Base-by-base conservation (phyloP, 2,888 invertebrate genomes). In the Alcis repandata region DNA sequence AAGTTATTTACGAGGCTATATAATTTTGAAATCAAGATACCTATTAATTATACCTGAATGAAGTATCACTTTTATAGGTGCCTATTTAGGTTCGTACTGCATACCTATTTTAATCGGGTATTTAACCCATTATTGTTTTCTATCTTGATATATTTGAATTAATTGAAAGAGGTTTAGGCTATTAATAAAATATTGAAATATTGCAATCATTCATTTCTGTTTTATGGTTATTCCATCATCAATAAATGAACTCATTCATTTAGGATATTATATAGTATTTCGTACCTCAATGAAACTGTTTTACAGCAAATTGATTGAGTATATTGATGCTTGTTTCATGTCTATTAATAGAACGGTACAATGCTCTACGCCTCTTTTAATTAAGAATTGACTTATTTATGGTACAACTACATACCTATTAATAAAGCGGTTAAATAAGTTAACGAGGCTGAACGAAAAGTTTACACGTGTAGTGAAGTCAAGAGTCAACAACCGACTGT, bases 301-400 rank as follows among this genome's bases (percentile, higher is more conserved):
- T 54, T 48, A 56, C 51, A 19, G 32, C 46, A 46, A 60, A 60
- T 60, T 60, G 60, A 60, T 60, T 57, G 43, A 59, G 33, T 59
- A 45, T 60, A 57, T 65, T 60, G 60, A 61, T 57, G 57, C 46
- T 66, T 57, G 65, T 56, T 60, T 58, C 57, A 51, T 54, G 32
- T 59, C 63, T 64, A 67, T 51, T 60, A 65, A 67, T 71, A 68
- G 65, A 67, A 54, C 51, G 41, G 59, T 63, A 63, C 48, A 64
- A 68, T 57, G 49, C 59, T 52, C 59, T 40, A 27, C 63, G 68
- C 46, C 63, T 60, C 67, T 67, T 67, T 72, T 65, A 68, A 65
- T 72, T 68, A 68, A 65, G 33, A 59, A 52, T 59, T 52, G 68
- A 60, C 66, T 67, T 61, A 52, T 62, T 62, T 65, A 67, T 61